Evolutionary conservation across 1,140 invertebrate species (phyloP).

Genomic region (Ceratina calcarata): DNA sequence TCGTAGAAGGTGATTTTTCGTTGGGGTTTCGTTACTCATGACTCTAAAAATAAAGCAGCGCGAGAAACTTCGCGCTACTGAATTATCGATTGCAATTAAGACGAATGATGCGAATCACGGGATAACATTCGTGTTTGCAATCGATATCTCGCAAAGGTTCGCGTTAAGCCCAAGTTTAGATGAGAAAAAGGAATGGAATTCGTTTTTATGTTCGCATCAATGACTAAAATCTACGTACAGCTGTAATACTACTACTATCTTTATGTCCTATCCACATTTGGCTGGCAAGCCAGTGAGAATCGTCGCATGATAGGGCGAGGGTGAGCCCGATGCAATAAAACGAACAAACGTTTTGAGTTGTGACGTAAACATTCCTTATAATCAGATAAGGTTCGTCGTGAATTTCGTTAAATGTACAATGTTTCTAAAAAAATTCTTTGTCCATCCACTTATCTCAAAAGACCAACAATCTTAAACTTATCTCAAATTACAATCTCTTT

Average conservation of each 20-base stretch:
- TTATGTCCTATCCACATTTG: conserved; percentile 34
- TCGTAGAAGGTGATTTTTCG: not conserved
- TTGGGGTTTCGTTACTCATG: not conserved
- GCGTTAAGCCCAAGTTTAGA: not conserved
- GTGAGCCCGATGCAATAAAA: conserved; percentile 45
- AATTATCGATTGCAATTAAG: conserved; percentile 42
- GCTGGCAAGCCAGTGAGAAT: conserved; percentile 13
- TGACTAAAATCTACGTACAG: conserved; percentile 24
- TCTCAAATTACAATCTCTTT: not conserved
- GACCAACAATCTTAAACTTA: too few species aligned
- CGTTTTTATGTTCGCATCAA: not conserved
- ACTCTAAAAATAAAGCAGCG: not conserved
- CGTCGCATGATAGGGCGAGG: conserved; percentile 55
- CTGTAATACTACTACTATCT: conserved; percentile 26
- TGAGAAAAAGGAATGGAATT: not conserved
- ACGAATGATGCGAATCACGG: conserved; percentile 3
- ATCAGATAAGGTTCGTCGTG: not conserved
- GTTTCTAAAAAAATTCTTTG: not conserved
- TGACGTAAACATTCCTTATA: not conserved
- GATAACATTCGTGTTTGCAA: not conserved
- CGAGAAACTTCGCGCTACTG: conserved; percentile 10
- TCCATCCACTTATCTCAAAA: conserved; percentile 23
- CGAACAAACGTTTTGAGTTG: not conserved
- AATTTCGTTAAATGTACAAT: not conserved
- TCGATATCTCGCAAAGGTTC: conserved; percentile 21